A percentile compares a stretch with the other conserved stretches of the same genome.
phyloP scores from a whole-genome alignment of 2,113 vertebrate genomes.

The Ondatra zibethicus region DNA sequence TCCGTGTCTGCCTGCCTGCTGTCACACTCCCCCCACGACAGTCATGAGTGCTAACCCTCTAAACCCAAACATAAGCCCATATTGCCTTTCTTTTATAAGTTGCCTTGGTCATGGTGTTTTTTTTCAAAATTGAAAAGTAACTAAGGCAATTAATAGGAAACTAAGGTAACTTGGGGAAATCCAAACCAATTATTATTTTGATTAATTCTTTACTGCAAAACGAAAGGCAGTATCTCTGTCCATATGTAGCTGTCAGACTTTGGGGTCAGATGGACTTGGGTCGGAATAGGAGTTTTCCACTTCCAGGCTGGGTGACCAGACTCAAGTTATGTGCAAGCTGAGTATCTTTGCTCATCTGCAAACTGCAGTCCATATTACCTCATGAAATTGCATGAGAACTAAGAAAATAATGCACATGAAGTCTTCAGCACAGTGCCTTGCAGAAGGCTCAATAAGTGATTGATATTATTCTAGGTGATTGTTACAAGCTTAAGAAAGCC shows the following conservation, averaged over 20 bases:
- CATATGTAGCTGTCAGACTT: not conserved
- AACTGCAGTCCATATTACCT: not conserved
- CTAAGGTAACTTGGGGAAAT: not conserved
- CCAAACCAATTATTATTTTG: constrained; percentile 35
- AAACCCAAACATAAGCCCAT: not conserved
- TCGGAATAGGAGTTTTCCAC: not conserved
- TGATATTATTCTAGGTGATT: not conserved
- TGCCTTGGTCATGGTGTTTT: not conserved
- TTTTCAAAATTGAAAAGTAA: not conserved
- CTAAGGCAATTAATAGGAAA: not conserved
- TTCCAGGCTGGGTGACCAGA: not conserved
- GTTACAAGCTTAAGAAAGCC: not conserved
- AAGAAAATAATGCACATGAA: not conserved
- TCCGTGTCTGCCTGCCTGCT: not conserved
- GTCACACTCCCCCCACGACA: not conserved
- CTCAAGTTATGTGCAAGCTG: not conserved
- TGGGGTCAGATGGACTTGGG: not conserved
- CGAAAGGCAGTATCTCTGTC: not conserved
- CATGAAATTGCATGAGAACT: not conserved
- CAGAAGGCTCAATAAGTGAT: not conserved
- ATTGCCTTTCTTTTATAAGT: not conserved
- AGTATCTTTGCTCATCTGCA: constrained; percentile 1
- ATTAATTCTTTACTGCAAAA: constrained; percentile 35
- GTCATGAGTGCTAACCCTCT: not conserved
- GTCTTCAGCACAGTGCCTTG: not conserved